phyloP scores from a whole-genome alignment of 1,140 invertebrate genomes.

The Branchinecta lynchi region DNA sequence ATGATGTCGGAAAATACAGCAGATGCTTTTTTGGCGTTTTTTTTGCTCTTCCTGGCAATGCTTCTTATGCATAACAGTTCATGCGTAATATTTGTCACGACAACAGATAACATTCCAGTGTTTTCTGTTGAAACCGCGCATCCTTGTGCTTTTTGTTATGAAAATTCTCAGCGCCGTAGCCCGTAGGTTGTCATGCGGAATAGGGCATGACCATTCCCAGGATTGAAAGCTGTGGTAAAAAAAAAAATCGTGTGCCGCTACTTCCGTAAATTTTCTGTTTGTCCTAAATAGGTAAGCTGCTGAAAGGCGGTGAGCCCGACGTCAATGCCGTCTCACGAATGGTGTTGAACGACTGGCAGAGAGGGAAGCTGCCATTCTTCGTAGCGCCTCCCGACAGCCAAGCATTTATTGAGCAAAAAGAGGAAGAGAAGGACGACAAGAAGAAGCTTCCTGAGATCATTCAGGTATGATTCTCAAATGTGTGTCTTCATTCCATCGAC shows the following conservation, averaged over 20 bases:
- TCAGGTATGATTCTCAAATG: background rate
- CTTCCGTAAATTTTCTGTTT: background rate
- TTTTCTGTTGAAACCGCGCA: no score
- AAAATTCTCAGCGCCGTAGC: no score
- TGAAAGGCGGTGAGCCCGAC: constrained; percentile 94
- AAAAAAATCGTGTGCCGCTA: background rate
- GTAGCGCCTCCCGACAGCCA: constrained; percentile 48
- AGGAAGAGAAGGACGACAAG: constrained; percentile 16
- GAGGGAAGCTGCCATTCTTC: constrained; percentile 92
- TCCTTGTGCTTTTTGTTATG: no score
- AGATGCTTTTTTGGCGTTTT: no score
- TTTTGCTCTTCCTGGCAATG: no score
- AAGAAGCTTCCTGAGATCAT: constrained; percentile 17
- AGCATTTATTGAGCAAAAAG: constrained; percentile 12
- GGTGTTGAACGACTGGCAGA: constrained; percentile 96
- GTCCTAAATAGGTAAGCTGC: constrained; percentile 51
- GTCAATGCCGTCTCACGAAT: constrained; percentile 72
- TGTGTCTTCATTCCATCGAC: no score
- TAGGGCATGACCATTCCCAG: background rate
- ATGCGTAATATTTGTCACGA: no score
- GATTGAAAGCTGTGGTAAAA: background rate
- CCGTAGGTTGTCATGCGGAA: no score
- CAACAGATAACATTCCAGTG: no score
- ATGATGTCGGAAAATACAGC: no score
- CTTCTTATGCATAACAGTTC: no score